Base-by-base conservation (phyloP, 2,888 invertebrate genomes). In the Yponomeuta sedellus region DNA sequence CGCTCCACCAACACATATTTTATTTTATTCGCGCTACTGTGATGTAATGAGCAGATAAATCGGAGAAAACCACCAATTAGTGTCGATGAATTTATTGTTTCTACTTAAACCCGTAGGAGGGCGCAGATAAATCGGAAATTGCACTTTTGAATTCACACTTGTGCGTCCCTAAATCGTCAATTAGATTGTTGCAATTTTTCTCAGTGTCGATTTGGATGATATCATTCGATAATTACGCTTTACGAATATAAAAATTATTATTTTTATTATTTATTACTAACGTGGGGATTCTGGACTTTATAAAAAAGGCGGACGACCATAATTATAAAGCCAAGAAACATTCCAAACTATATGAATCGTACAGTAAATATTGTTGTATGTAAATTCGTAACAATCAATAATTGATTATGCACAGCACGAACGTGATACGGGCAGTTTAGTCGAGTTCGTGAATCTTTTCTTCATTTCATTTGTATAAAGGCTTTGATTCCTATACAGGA, bases 1-100 rank as follows among this genome's bases (percentile, higher is more conserved):
- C 75, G 77, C 86, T 84, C 87, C 82, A 81, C 87, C 84, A 88
- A 89, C 88, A 91, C 88, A 90, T 91, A 90, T 91, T 91, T 91
- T 90, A 90, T 90, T 91, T 90, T 89, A 90, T 90, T 91, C 90
- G 88, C 90, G 89, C 91, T 91, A 90, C 91, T 86, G 91, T 91
- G 91, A 91, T 91, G 91, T 90, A 90, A 91, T 91, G 91, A 91
- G 89, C 90, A 88, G 91, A 91, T 91, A 91, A 91, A 90, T 91
- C 86, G 88, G 85, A 90, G 90, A 91, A 90, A 91, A 91, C 91
- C 90, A 90, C 91, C 91, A 91, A 91, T 91, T 91, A 91, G 91
- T 88, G 90, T 88, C 91, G 90, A 91, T 90, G 89, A 91, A 90
- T 90, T 91, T 91, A 91, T 91, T 91, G 90, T 91, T 90, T 89